Conservation (phyloP, 2,888 invertebrate genomes). For the Noctua pronuba region DNA sequence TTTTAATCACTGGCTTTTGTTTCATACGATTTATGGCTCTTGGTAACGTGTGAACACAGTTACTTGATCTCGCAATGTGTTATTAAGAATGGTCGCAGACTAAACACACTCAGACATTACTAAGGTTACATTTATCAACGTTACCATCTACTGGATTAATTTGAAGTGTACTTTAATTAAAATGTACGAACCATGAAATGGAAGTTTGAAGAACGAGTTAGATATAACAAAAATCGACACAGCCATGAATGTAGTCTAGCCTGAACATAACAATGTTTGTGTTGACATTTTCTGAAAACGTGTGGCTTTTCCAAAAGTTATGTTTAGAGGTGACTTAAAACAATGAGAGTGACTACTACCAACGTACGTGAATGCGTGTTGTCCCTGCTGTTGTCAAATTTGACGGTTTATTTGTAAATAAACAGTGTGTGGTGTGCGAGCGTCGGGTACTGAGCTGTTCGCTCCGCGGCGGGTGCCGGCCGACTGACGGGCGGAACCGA, state of each 20-base stretch:
- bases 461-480: conserved; percentile 83
- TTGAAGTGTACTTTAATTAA: conserved; percentile 18
- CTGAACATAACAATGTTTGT: conserved; percentile 73
- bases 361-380: conserved; percentile 83
- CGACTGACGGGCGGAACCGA: conserved; percentile 75
- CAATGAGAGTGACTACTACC: conserved; percentile 57
- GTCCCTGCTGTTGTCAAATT: conserved; percentile 79
- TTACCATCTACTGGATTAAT: conserved; percentile 9
- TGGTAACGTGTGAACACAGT: conserved; percentile 57
- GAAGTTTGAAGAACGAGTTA: conserved; percentile 24
- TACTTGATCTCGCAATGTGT: conserved; percentile 48
- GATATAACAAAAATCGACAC: conserved; percentile 67
- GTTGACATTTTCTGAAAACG: conserved; percentile 64
- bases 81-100: conserved; percentile 8
- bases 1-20: conserved; percentile 61
- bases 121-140: conserved; percentile 36
- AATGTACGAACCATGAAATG: conserved; percentile 18
- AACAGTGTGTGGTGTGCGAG: conserved; percentile 79
- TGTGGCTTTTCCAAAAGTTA: conserved; percentile 52
- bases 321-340: conserved; percentile 60
- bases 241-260: conserved; percentile 69
- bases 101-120: conserved; percentile 17
- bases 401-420: conserved; percentile 81
- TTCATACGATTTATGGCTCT: conserved; percentile 61
- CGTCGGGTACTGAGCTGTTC: conserved; percentile 73